These are phyloP conservation scores for Lucifuga dentata DNA, from an alignment of 2,113 vertebrate genomes.

Conservation along the genomic window DNA sequence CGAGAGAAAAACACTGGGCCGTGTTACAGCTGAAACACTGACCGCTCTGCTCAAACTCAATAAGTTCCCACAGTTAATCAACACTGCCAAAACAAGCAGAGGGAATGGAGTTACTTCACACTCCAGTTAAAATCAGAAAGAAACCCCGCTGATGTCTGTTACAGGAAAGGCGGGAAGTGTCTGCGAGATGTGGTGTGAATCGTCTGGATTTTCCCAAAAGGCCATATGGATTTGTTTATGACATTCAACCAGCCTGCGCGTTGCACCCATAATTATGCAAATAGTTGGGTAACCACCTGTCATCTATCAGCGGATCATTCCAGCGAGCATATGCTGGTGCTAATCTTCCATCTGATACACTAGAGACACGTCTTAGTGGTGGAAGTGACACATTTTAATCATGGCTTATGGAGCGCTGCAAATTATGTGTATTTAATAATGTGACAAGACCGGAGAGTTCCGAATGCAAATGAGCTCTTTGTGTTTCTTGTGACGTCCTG, in stretches of 20 bases:
- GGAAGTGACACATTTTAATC: conserved; percentile 59
- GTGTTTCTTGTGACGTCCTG: conserved; percentile 33
- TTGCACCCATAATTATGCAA: conserved; percentile 75
- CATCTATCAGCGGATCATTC: conserved; percentile 60
- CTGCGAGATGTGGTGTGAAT: conserved; percentile 43
- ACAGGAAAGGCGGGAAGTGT: conserved; percentile 28
- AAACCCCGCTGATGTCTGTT: conserved; percentile 40
- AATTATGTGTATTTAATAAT: conserved; percentile 45
- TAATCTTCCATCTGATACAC: conserved; percentile 70
- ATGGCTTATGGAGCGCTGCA: conserved; percentile 42
- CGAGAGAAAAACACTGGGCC: conserved; percentile 34
- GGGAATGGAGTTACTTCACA: conserved; percentile 35
- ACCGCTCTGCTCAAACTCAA: conserved; percentile 22
- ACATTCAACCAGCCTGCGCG: conserved; percentile 44
- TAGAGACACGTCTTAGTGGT: conserved; percentile 54
- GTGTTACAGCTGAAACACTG: conserved; percentile 34
- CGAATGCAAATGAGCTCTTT: conserved; percentile 23
- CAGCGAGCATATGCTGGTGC: conserved; percentile 69
- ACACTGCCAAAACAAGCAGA: conserved; percentile 34
- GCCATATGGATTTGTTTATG: conserved; percentile 74
- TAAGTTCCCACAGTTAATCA: conserved; percentile 31
- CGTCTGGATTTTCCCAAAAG: conserved; percentile 62
- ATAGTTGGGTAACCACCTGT: conserved; percentile 77
- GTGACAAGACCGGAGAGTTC: conserved; percentile 44
- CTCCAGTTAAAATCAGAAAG: conserved; percentile 34